Evolutionary conservation across 53 echinoderm and acorn worm genomes (phyloP).

Genomic region (Mesocentrotus franciscanus): DNA sequence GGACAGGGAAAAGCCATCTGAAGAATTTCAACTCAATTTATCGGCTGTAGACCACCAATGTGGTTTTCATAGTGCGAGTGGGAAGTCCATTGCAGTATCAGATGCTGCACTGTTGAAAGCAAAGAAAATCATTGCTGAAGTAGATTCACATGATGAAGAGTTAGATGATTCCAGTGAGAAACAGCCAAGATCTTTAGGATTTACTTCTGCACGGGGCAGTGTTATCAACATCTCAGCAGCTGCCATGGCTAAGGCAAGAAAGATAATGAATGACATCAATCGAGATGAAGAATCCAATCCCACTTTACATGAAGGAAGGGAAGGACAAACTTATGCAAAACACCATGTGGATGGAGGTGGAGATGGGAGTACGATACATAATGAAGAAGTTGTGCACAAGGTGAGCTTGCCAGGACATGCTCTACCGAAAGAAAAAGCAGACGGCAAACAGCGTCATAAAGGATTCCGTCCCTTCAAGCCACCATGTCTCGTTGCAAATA

Average conservation of each 20-base stretch:
- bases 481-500: slow-evolving; percentile 44
- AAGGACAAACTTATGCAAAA: neutral
- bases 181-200: slow-evolving; percentile 41
- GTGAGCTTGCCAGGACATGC: neutral
- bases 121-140: slow-evolving; percentile 48
- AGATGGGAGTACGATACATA: neutral
- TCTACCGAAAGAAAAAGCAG: neutral
- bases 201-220: slow-evolving; percentile 72
- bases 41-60: neutral
- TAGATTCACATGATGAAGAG: neutral
- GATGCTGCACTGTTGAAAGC: slow-evolving; percentile 72
- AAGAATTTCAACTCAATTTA: slow-evolving; percentile 27
- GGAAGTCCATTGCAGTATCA: slow-evolving; percentile 69
- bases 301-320: neutral
- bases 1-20: slow-evolving; percentile 34
- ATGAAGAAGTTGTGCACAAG: neutral
- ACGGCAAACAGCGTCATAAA: slow-evolving; percentile 74
- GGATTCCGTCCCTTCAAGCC: slow-evolving; percentile 95
- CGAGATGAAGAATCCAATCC: neutral
- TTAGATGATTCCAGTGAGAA: neutral
- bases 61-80: slow-evolving; percentile 74
- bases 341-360: neutral
- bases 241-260: slow-evolving; percentile 72
- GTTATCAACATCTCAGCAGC: slow-evolving; percentile 71
- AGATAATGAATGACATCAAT: slow-evolving; percentile 56